phyloP scores from a whole-genome alignment of 2,113 vertebrate genomes.

The Odontesthes bonariensis region DNA sequence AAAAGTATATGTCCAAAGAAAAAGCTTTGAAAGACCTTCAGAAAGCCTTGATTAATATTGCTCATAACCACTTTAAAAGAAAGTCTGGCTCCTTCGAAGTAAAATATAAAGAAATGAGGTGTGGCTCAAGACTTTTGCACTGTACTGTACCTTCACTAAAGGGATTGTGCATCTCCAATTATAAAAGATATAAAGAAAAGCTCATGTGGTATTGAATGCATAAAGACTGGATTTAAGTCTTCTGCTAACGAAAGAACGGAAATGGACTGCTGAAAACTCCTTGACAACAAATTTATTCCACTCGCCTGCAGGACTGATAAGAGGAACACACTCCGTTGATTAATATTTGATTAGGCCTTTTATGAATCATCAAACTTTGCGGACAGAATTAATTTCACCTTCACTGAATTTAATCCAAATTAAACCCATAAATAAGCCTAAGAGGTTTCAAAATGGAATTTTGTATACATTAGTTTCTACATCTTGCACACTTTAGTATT shows the following conservation, averaged over 20 bases:
- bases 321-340: slow-evolving; percentile 41
- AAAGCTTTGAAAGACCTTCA: too few species aligned
- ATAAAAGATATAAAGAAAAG: background rate
- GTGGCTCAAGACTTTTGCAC: too few species aligned
- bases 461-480: background rate
- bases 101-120: too few species aligned
- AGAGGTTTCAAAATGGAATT: slow-evolving; percentile 7
- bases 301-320: slow-evolving; percentile 31
- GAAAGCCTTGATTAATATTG: too few species aligned
- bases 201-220: background rate
- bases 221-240: background rate
- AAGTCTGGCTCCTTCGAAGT: too few species aligned
- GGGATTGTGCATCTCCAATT: too few species aligned
- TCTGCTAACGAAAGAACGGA: slow-evolving; percentile 1
- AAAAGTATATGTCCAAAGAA: too few species aligned
- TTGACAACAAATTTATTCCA: slow-evolving; percentile 46
- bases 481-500: background rate
- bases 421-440: slow-evolving; percentile 22
- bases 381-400: slow-evolving; percentile 38
- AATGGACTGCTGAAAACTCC: slow-evolving; percentile 21
- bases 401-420: slow-evolving; percentile 50
- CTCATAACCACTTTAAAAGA: too few species aligned
- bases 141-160: too few species aligned
- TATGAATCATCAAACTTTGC: slow-evolving; percentile 45
- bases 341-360: slow-evolving; percentile 59